Evolutionary conservation across 2,113 vertebrate genomes (phyloP).

Genomic region (Embiotoca jacksoni): DNA sequence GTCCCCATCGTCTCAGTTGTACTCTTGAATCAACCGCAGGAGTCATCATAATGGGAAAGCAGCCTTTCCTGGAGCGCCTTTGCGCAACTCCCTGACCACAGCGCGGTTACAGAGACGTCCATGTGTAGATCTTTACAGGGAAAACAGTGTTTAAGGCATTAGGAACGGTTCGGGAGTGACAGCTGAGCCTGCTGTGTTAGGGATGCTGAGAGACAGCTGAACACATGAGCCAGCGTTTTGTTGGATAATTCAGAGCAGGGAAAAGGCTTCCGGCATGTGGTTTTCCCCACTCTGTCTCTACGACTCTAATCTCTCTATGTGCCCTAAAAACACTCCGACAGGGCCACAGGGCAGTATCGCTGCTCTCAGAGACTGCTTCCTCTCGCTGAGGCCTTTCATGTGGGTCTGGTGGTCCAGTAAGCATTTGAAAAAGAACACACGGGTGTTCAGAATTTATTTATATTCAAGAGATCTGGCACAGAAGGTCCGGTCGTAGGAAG

Average conservation of each 20-base stretch:
- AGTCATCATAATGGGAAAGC: slow-evolving; percentile 73
- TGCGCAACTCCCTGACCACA: slow-evolving; percentile 75
- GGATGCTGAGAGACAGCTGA: slow-evolving; percentile 61
- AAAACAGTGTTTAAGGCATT: slow-evolving; percentile 80
- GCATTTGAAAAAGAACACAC: slow-evolving; percentile 16
- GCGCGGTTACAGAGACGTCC: slow-evolving; percentile 68
- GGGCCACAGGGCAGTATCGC: slow-evolving; percentile 49
- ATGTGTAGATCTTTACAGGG: slow-evolving; percentile 76
- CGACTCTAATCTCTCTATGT: slow-evolving; percentile 53
- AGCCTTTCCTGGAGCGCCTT: slow-evolving; percentile 66
- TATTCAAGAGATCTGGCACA: slow-evolving; percentile 1
- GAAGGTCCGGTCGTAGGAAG: slow-evolving; percentile 9
- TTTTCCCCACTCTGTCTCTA: slow-evolving; percentile 59
- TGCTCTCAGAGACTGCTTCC: slow-evolving; percentile 50
- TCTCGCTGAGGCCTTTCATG: slow-evolving; percentile 56
- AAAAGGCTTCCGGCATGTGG: slow-evolving; percentile 72
- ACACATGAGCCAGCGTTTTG: slow-evolving; percentile 72
- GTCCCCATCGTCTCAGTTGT: slow-evolving; percentile 68
- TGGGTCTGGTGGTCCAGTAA: slow-evolving; percentile 27
- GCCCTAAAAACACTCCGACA: slow-evolving; percentile 55
- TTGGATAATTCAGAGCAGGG: slow-evolving; percentile 65
- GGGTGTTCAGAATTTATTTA: slow-evolving; percentile 10
- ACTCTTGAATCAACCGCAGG: slow-evolving; percentile 63
- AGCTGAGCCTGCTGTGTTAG: slow-evolving; percentile 63
- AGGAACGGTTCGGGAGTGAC: slow-evolving; percentile 72